Evolutionary conservation across 2,888 invertebrate species (phyloP), one percentile per base, ranked within the genome.

Genomic region (Silvanus unidentatus): DNA sequence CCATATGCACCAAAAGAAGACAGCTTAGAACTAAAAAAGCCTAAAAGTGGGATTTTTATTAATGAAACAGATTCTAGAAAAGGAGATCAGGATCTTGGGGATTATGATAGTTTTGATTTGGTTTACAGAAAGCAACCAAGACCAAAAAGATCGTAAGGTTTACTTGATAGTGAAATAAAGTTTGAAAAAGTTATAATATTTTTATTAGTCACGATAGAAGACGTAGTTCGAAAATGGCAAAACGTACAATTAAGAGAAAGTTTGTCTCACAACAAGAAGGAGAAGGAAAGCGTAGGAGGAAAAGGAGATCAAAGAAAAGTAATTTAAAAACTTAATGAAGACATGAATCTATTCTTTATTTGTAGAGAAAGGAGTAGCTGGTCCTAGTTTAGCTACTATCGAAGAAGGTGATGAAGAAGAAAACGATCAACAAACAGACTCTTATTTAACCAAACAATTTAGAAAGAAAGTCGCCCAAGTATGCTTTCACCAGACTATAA

Each of bases 41-140:
- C 70, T 0, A 67, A 64, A 52, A 71, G 70, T 50, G 70, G 70
- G 2, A 69, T 71, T 39, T 54, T 64, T 44, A 59, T 72, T 12
- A 71, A 71, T 42, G 62, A 52, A 43, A 54, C 53, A 1, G 40
- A 16, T 5, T n/a, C n/a, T 34, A 46, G 22, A 22, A 8, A 5
- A 16, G 39, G 47, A 49, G 32, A 44, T 5, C 16, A 42, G 27
- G 43, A 50, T 42, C 37, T 36, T 2, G 12, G 11, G 8, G 58
- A 54, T 42, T 59, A 59, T 22, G 65, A 65, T 37, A 66, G 66
- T 45, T 66, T 65, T 16, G 63, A 65, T 54, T 49, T 65, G 46
- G 59, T 66, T 8, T 64, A 52, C 35, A 45, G 44, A 12, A 58
- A 58, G 49, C 48, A 42, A 32, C 55, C 60, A 3, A 49, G 60